A percentile compares a stretch with the other conserved stretches of the same genome.
These are phyloP conservation scores for Drosophila nigrodunni DNA, from an alignment of 1,140 invertebrate genomes.

Conservation along the genomic window DNA sequence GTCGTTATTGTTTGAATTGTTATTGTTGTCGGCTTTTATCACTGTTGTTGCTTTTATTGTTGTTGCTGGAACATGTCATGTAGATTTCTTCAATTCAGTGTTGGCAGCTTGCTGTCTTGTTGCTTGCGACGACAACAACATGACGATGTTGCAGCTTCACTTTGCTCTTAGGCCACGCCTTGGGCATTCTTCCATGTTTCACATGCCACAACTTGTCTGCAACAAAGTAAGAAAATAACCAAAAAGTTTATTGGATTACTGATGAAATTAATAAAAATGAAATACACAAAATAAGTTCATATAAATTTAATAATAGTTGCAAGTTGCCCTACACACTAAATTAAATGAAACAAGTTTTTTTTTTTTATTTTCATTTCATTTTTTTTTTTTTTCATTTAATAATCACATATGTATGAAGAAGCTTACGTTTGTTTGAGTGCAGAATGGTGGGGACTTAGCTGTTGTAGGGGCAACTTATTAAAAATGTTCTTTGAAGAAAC, in stretches of 20 bases:
- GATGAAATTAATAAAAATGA: neutral
- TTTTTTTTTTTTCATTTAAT: slow-evolving; percentile 5
- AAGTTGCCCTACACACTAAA: neutral
- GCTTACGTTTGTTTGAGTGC: slow-evolving; percentile 1
- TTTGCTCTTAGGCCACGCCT: slow-evolving; percentile 50
- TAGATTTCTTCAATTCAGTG: slow-evolving; percentile 62
- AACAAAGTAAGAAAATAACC: slow-evolving; percentile 26
- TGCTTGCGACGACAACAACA: slow-evolving; percentile 36
- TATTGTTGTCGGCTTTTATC: slow-evolving; percentile 44
- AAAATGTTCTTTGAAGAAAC: slow-evolving; percentile 57
- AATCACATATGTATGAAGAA: neutral
- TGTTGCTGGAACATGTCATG: slow-evolving; percentile 36
- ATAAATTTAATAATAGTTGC: neutral
- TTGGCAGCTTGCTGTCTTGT: slow-evolving; percentile 28
- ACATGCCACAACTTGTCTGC: slow-evolving; percentile 53
- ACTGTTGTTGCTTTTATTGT: slow-evolving; percentile 26
- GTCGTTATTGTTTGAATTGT: slow-evolving; percentile 62
- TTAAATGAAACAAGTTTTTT: slow-evolving; percentile 4
- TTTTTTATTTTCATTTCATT: neutral
- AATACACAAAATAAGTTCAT: neutral
- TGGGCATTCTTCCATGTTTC: slow-evolving; percentile 57
- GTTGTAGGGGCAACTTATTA: slow-evolving; percentile 37
- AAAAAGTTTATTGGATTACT: slow-evolving; percentile 1
- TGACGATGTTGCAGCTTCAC: slow-evolving; percentile 39
- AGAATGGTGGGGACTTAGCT: neutral